Evolutionary conservation across 2,888 invertebrate genomes (phyloP), one percentile per base, ranked within the genome.

Genomic region (Pocota personata): DNA sequence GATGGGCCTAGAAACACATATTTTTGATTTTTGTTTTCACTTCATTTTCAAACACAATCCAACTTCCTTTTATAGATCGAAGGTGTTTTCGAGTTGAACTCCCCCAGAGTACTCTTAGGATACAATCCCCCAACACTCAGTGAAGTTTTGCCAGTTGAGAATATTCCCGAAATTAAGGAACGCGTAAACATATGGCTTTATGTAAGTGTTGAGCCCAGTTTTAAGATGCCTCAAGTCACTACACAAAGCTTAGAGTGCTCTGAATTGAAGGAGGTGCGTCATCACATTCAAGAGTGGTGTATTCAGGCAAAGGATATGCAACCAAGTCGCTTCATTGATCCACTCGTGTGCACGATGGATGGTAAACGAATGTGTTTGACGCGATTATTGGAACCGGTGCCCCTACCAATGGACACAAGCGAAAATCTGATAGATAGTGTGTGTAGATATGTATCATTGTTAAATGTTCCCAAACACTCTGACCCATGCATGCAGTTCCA

Each of bases 81-180:
- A 89, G 98, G 97, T 7, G 96, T 96, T 21, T 97, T 98, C 91
- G 95, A 96, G 91, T 90, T 98, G 82, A 93, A 94, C 87, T 94
- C 95, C 19, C 97, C 98, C 0, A 94, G 95, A 21, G 93, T 97
- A 7, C 90, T 97, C 62, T 93, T 98, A 35, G 97, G 97, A 35
- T 95, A 95, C 87, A 94, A 93, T 88, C 92, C 90, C 1, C 91
- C 92, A 0, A 86, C 89, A 0, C 78, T 91, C 27, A 86, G 80
- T 19, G 87, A 87, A 64, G 27, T 64, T 10, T 35, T 87, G n/a
- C 35, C 66, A 5, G 79, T 88, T n/a, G 90, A 90, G 27, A 88
- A 89, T 64, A 66, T 89, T 0, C 92, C 92, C 0, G 92, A 93
- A 89, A 90, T 92, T 14, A 91, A 92, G 55, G 92, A 93, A 82